Evolutionary conservation across 2,888 invertebrate genomes (phyloP), one percentile per base, ranked within the genome.

Genomic region (Saturnia pavonia): DNA sequence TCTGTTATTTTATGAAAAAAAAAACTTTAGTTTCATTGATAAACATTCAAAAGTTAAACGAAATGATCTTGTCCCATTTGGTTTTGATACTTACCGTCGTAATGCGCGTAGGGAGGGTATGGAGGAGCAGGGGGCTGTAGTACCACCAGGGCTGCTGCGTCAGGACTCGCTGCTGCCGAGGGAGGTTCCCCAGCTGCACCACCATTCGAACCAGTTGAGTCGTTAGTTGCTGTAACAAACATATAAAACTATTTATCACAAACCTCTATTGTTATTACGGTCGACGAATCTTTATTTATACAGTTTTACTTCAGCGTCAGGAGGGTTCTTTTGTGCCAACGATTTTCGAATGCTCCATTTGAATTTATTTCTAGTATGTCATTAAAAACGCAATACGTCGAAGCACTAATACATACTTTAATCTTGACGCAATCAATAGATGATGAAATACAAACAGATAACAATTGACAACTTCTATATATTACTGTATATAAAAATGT

Each of bases 101-200:
- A 94, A 80, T 94, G 94, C 51, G 92, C 92, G 77, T 91, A 92
- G 4, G 94, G 92, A 69, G 93, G 91, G 78, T 93, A 92, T 3
- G 93, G 94, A 48, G 91, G 94, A 69, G 92, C 92, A 66, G 94
- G 93, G 0, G 94, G 93, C 75, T 94, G 92, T 16, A 94, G 81
- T 54, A 94, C 94, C 12, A 91, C 92, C 72, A 92, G 82, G 25
- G 94, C 93, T 1, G 93, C 92, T 1, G 94, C 92, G 76, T 93
- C 93, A 27, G 93, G 94, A 73, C 92, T 93, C 48, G 92, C 92
- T 0, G 94, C 93, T 1, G 92, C 93, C 1, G 93, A 93, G 0
- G 94, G 93, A 9, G 94, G 94, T 76, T 94, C 94, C 0, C 90
- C 92, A 0, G 88, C 88, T 1, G 88, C 88, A 1, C 91, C 93